These are phyloP conservation scores for Cryptomyrus ogoouensis DNA, from an alignment of 2,113 vertebrate genomes.

Conservation along the genomic window DNA sequence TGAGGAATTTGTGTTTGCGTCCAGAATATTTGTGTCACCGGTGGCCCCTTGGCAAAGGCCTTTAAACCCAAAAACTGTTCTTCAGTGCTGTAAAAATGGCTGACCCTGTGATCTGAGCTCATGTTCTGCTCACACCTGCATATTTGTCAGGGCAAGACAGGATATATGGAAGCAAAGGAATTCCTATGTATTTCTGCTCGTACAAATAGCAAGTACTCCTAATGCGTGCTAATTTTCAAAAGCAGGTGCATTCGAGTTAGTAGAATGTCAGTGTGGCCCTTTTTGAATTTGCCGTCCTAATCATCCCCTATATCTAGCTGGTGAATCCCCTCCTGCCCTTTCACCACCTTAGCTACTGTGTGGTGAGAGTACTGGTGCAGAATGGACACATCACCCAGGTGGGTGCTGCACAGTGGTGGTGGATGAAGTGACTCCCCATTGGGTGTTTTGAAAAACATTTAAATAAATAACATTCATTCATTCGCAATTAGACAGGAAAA, in stretches of 20 bases:
- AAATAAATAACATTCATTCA: neutral
- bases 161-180: too few species aligned
- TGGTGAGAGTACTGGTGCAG: neutral
- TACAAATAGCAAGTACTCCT: neutral
- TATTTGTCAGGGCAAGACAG: too few species aligned
- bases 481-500: neutral
- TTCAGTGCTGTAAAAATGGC: neutral
- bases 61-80: neutral
- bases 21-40: neutral
- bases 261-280: neutral
- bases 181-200: too few species aligned
- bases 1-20: neutral
- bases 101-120: neutral
- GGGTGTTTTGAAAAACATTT: neutral
- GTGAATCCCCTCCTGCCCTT: neutral
- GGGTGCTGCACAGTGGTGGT: neutral
- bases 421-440: neutral
- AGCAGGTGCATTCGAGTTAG: neutral
- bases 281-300: too few species aligned
- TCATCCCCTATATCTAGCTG: neutral
- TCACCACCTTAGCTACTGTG: neutral
- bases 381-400: neutral
- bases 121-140: neutral
- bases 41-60: neutral
- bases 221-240: neutral